These are phyloP conservation scores for Maconellicoccus hirsutus DNA, from an alignment of 1,140 invertebrate species.

Conservation along the genomic window DNA sequence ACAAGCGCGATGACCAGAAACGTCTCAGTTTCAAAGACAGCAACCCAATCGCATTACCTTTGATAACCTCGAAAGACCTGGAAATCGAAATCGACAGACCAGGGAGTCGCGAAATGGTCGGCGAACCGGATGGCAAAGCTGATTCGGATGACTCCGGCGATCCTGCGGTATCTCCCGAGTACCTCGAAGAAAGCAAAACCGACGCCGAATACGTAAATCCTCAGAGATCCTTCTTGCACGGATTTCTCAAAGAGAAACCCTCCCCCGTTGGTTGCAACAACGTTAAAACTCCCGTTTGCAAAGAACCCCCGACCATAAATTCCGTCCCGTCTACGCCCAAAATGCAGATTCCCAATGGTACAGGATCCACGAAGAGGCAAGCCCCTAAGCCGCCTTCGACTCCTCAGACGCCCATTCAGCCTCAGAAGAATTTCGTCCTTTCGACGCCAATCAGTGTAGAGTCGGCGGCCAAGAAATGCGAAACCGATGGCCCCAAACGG, in stretches of 20 bases:
- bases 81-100: not conserved
- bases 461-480: not conserved
- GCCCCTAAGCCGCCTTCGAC: conserved; percentile 28
- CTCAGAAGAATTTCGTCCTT: too few relatives aligned
- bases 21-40: conserved; percentile 43
- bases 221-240: conserved; percentile 56
- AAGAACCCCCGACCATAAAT: too few relatives aligned
- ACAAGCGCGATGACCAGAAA: conserved; percentile 35
- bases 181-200: conserved; percentile 34
- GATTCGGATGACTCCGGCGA: conserved; percentile 56
- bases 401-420: conserved; percentile 5
- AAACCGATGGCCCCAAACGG: not conserved
- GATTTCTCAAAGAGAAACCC: conserved; percentile 43
- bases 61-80: not conserved
- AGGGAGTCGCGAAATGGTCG: conserved; percentile 57
- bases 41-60: not conserved
- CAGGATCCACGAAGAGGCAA: conserved; percentile 27
- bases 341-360: conserved; percentile 29
- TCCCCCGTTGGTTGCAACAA: conserved; percentile 47
- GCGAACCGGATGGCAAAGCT: conserved; percentile 65
- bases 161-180: conserved; percentile 31
- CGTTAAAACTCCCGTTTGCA: too few relatives aligned
- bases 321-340: not conserved
- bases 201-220: conserved; percentile 33
- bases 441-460: not conserved